Percentiles rank a stretch among this genome's conserved stretches.
phyloP scores from a whole-genome alignment of 2,888 invertebrate species.

The Mactromeris polynyma region DNA sequence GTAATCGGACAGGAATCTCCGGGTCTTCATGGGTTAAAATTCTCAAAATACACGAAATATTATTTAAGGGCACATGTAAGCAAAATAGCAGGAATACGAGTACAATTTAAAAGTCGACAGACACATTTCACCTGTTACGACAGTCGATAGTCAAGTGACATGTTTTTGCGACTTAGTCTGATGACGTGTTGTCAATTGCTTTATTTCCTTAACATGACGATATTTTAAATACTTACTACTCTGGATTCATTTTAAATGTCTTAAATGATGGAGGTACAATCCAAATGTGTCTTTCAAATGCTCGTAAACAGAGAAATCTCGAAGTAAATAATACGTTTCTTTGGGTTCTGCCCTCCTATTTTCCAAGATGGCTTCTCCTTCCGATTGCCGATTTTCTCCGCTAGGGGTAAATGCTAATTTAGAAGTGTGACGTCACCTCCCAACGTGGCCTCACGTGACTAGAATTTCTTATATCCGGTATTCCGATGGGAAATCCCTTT shows the following conservation, averaged over 20 bases:
- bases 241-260: constrained; percentile 69
- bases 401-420: constrained; percentile 78
- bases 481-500: constrained; percentile 13
- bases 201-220: not conserved
- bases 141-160: constrained; percentile 25
- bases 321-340: constrained; percentile 13
- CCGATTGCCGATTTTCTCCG: constrained; percentile 76
- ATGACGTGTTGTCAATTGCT: constrained; percentile 51
- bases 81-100: not conserved
- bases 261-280: constrained; percentile 26
- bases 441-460: constrained; percentile 83
- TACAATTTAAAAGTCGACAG: not conserved
- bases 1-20: not conserved
- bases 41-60: not conserved
- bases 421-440: constrained; percentile 79
- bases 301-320: not conserved
- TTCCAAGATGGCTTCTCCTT: constrained; percentile 84
- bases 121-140: constrained; percentile 15
- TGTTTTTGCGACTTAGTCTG: constrained; percentile 63
- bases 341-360: constrained; percentile 66
- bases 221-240: constrained; percentile 64
- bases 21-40: not conserved
- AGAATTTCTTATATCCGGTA: constrained; percentile 39
- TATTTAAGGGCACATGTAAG: not conserved
- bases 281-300: not conserved